A percentile compares a stretch with the other conserved stretches of the same genome.
These are phyloP conservation scores for Porites lobata DNA, from an alignment of 92 coral and sea anemone species.

Conservation along the genomic window DNA sequence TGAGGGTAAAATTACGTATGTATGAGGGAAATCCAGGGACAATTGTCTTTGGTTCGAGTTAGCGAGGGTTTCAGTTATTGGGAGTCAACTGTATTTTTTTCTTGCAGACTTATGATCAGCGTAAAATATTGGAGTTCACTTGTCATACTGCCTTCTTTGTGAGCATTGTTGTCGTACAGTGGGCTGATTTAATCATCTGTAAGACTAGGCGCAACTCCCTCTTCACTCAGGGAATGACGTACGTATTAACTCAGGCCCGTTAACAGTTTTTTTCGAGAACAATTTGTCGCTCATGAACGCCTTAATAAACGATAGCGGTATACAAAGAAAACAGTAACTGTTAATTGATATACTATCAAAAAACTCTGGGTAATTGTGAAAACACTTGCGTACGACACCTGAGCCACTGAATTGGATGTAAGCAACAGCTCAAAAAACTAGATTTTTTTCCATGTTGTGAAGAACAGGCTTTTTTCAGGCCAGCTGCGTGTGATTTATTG, in stretches of 20 bases:
- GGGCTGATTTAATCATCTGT: slow-evolving; percentile 98
- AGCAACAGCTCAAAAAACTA: background rate
- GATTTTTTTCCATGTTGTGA: background rate
- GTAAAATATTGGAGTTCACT: slow-evolving; percentile 89
- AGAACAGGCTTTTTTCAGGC: background rate
- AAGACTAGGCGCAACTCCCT: slow-evolving; percentile 96
- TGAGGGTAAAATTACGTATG: too few relatives aligned
- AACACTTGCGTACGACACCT: too few relatives aligned
- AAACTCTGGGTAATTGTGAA: too few relatives aligned
- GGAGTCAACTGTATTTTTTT: background rate
- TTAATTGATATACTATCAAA: too few relatives aligned
- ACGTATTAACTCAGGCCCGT: slow-evolving; percentile 33
- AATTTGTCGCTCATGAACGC: too few relatives aligned
- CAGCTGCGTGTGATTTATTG: background rate
- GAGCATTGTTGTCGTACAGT: slow-evolving; percentile 96
- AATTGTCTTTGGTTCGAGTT: too few relatives aligned
- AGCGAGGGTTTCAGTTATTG: too few relatives aligned
- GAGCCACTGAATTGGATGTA: background rate
- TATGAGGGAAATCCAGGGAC: too few relatives aligned
- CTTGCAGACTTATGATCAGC: slow-evolving; percentile 80
- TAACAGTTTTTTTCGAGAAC: too few relatives aligned
- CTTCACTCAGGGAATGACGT: slow-evolving; percentile 96
- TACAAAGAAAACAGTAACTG: too few relatives aligned
- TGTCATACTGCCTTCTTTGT: slow-evolving; percentile 98
- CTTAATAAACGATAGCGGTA: too few relatives aligned